A percentile compares a stretch with the other conserved stretches of the same genome.
Conservation (phyloP, 2,888 invertebrate species). For the Agrochola litura region DNA sequence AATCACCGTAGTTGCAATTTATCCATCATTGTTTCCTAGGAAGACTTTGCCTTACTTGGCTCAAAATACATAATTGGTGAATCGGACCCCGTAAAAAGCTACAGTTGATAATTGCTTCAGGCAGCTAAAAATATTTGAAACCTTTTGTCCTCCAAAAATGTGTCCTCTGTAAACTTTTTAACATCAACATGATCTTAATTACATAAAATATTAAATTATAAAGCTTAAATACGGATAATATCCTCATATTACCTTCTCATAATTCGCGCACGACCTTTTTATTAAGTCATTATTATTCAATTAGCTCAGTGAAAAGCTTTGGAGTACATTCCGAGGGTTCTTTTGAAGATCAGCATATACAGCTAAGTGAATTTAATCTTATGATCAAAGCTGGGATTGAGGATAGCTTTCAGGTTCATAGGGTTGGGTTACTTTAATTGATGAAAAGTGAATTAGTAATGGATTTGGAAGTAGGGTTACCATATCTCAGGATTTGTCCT, state of each 20-base stretch:
- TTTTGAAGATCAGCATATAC: conserved; percentile 50
- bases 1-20: not conserved
- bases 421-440: conserved; percentile 12
- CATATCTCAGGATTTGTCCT: no score
- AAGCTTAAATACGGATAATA: conserved; percentile 9
- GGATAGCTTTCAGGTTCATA: conserved; percentile 26
- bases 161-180: not conserved
- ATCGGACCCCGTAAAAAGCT: conserved; percentile 1
- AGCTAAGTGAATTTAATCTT: conserved; percentile 55
- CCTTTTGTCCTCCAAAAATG: not conserved
- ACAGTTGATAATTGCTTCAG: conserved; percentile 6
- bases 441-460: conserved; percentile 28
- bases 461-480: not conserved
- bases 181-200: conserved; percentile 9
- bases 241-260: conserved; percentile 12
- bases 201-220: conserved; percentile 3
- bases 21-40: not conserved
- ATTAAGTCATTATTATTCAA: conserved; percentile 49
- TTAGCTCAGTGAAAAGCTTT: conserved; percentile 40
- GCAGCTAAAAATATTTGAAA: not conserved
- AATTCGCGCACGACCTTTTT: conserved; percentile 13
- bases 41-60: not conserved
- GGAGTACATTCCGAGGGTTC: conserved; percentile 35
- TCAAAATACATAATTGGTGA: conserved; percentile 23
- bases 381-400: conserved; percentile 55